Conservation (phyloP, 2,113 vertebrate genomes). For the Anas platyrhynchos region DNA sequence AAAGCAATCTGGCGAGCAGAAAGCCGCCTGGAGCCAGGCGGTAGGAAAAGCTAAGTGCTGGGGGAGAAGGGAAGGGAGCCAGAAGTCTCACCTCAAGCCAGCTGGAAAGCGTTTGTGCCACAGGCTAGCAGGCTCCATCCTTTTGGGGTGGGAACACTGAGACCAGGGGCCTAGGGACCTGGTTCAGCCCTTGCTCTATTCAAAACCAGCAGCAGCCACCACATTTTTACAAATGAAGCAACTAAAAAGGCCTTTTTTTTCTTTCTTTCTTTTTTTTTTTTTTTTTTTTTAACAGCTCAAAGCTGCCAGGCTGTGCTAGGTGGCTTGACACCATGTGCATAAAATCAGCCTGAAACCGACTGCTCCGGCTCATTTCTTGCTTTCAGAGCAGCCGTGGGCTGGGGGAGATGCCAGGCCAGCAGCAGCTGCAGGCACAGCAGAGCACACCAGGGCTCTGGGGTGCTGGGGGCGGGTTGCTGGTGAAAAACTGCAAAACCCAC, state of each 20-base stretch:
- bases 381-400: not conserved
- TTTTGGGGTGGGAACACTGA: accelerated
- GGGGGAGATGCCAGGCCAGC: too few species aligned
- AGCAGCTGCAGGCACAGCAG: not conserved
- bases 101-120: not conserved
- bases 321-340: not conserved
- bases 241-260: not conserved
- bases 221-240: not conserved
- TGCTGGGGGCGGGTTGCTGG: not conserved
- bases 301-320: not conserved
- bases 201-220: not conserved
- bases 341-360: not conserved
- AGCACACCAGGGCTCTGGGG: too few species aligned
- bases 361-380: not conserved
- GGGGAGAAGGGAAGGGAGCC: not conserved
- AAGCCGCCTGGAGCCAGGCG: not conserved
- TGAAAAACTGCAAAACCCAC: not conserved
- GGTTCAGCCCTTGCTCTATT: not conserved
- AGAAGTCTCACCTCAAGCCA: not conserved
- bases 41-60: not conserved
- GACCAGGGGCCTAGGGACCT: accelerated
- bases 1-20: not conserved
- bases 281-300: not conserved
- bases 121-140: not conserved
- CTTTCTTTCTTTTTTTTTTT: not conserved